Evolutionary conservation across 1,140 invertebrate species (phyloP), one percentile per base, ranked within the genome.

Genomic region (Drosophila lacteicornis): DNA sequence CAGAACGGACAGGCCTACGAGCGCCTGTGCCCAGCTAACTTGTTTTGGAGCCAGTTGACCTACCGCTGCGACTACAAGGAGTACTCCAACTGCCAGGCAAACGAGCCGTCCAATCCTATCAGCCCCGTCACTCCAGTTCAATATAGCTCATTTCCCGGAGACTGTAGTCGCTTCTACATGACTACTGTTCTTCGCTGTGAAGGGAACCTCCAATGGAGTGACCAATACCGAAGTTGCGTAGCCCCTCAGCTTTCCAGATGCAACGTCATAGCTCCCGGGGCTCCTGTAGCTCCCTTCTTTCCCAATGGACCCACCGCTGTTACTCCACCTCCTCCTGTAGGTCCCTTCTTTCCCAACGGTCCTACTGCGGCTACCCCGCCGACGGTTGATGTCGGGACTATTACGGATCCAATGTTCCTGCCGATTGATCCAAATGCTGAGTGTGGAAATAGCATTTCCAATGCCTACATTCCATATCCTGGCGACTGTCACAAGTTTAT

Each of bases 401-500:
- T 27, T 2, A 6, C 12, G 2, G 46, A n/a, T 1, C 13, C 49
- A 0, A n/a, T 4, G 0, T 4, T 2, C 9, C 19, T 45, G 17
- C 80, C 80, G 0, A 65, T 83, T 1, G 65, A 83, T 40, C 49
- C 5, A 33, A 38, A 22, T 27, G 45, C 33, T 2, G 9, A 66
- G 27, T 87, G 83, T 38, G 33, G 4, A 3, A 42, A 45, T 4
- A 46, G 30, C 60, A n/a, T 47, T 19, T 13, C 45, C 25, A 55
- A 17, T 9, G 25, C 55, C 2, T 91, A 82, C 60, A 45, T 88
- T 8, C 53, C 75, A 11, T 83, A 91, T 77, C 91, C 91, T 2
- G 66, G 47, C 11, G 73, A 91, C 70, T 92, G 91, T 15, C 75
- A 70, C 6, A 86, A 90, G 61, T 92, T 92, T 17, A 87, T 91